These are phyloP conservation scores for Drosophila trapezifrons DNA, from an alignment of 1,140 invertebrate genomes.

Conservation along the genomic window DNA sequence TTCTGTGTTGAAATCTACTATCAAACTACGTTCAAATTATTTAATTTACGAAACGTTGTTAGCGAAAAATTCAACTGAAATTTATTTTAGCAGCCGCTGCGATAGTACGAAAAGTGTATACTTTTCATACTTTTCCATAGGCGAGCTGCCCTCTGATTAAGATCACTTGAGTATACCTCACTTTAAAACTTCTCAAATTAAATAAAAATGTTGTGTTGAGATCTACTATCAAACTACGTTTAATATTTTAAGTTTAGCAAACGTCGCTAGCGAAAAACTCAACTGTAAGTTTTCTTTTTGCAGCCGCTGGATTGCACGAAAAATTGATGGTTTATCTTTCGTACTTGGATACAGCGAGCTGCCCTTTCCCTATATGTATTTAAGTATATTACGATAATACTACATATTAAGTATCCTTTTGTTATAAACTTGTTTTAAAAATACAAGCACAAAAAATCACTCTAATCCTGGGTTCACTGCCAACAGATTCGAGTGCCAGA, in stretches of 20 bases:
- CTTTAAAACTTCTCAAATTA: background rate
- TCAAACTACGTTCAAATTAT: constrained; percentile 64
- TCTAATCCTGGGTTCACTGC: constrained; percentile 60
- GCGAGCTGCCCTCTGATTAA: background rate
- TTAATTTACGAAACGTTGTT: constrained; percentile 50
- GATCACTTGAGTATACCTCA: background rate
- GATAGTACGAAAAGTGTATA: constrained; percentile 15
- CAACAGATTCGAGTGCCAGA: constrained; percentile 57
- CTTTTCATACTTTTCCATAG: background rate
- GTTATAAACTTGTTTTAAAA: constrained; percentile 22
- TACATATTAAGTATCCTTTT: background rate
- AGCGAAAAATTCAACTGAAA: constrained; percentile 69
- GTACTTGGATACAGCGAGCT: constrained; percentile 19
- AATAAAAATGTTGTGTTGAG: constrained; percentile 56
- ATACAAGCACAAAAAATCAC: constrained; percentile 34
- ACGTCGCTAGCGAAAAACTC: constrained; percentile 76
- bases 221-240: constrained; percentile 78
- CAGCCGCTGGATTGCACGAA: constrained; percentile 22
- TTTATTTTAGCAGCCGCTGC: constrained; percentile 23
- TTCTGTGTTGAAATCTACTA: constrained; percentile 76
- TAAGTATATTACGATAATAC: background rate
- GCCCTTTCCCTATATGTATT: background rate
- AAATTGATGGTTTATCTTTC: constrained; percentile 8
- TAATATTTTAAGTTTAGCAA: constrained; percentile 25
- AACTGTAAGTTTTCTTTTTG: constrained; percentile 20